Evolutionary conservation across 2,113 vertebrate genomes (phyloP).

Genomic region (Holacanthus passer): DNA sequence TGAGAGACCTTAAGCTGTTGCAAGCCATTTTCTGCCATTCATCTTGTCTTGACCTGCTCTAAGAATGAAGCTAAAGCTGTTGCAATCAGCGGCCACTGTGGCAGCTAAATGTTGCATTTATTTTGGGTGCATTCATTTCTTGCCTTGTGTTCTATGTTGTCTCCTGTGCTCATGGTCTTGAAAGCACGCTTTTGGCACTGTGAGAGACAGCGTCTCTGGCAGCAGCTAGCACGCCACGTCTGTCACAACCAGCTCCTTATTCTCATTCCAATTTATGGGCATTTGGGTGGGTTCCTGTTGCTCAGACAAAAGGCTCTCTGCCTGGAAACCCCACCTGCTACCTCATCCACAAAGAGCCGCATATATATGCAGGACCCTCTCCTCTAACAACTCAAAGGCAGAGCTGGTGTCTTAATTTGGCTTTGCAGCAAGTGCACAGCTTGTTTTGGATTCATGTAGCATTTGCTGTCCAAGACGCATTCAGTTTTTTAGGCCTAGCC

Average conservation of each 20-base stretch:
- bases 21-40: neutral
- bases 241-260: constrained; percentile 50
- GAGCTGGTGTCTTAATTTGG: constrained; percentile 40
- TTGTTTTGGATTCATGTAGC: constrained; percentile 18
- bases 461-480: neutral
- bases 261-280: constrained; percentile 45
- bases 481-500: constrained; percentile 7
- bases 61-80: neutral
- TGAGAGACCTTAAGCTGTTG: constrained; percentile 6
- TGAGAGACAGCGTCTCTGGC: constrained; percentile 42
- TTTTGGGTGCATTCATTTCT: neutral
- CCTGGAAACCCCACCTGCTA: constrained; percentile 60
- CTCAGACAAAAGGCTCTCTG: constrained; percentile 56
- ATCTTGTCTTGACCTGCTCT: neutral
- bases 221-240: constrained; percentile 24
- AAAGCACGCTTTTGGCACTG: constrained; percentile 39
- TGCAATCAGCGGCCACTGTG: neutral
- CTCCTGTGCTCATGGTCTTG: neutral
- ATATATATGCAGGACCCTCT: constrained; percentile 8
- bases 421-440: constrained; percentile 22
- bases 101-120: neutral
- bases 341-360: constrained; percentile 59
- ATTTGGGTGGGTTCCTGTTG: constrained; percentile 52
- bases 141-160: constrained; percentile 1
- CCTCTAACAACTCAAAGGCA: constrained; percentile 6